Base-by-base conservation (phyloP, 64 coral and sea anemone genomes). In the Exaiptasia diaphana region DNA sequence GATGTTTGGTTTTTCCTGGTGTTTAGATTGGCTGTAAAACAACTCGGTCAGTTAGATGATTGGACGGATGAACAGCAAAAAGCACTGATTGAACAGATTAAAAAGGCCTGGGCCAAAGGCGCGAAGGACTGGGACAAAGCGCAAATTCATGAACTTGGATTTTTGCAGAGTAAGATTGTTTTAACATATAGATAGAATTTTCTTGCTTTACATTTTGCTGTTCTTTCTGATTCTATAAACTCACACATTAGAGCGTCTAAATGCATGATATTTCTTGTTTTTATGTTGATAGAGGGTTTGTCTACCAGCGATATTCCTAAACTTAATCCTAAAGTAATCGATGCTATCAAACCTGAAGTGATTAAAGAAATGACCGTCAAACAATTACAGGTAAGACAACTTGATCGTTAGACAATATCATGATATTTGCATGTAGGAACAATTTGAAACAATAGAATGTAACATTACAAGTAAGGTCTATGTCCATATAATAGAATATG, bases 131-230 rank as follows among this genome's bases (percentile, higher is more conserved):
- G 95, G 95, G 95, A 93, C 6, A 92, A 88, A 41, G 89, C 90
- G 2, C 86, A 85, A 88, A 85, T 99, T 26, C 92, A 80, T 67
- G 95, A 99, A 41, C 71, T 92, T 23, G 95, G 89, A 75, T 62
- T 85, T 63, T 61, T 76, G 44, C 24, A 92, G 1, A 64, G 95
- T 99, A 85, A 89, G 95, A 80, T 8, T 0, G 44, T 71, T 11
- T 12, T 52, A 20, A n/a, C n/a, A n/a, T n/a, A n/a, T n/a, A n/a
- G n/a, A n/a, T n/a, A n/a, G n/a, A n/a, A n/a, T n/a, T n/a, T n/a
- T n/a, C n/a, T n/a, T n/a, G n/a, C n/a, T n/a, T n/a, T n/a, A n/a
- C n/a, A n/a, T 30, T 3, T 20, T 7, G 30, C 21, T 11, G 24
- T 50, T 14, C 1, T 8, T 5, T n/a, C n/a, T n/a, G n/a, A n/a